Evolutionary conservation across 2,113 vertebrate species (phyloP).

Genomic region (Ageneiosus marmoratus): DNA sequence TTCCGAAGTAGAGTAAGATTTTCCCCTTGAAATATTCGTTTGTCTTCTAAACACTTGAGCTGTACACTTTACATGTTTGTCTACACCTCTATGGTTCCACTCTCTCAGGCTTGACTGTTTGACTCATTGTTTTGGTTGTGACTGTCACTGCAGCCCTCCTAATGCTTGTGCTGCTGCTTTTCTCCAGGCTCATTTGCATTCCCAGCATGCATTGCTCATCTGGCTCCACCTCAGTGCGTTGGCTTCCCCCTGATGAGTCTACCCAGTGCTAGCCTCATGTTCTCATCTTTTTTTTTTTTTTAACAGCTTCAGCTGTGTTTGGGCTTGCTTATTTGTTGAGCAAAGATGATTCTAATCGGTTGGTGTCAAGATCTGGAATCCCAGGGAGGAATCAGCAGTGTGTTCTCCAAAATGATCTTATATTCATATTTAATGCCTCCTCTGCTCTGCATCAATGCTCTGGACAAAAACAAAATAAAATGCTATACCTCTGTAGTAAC

Average conservation of each 20-base stretch:
- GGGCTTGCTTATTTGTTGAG: conserved; percentile 78
- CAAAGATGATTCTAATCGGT: conserved; percentile 81
- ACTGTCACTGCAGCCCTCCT: conserved; percentile 64
- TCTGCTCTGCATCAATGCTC: conserved; percentile 55
- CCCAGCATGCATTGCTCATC: conserved; percentile 74
- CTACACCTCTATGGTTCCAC: neutral
- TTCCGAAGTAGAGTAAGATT: conserved; percentile 90
- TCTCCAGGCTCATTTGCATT: conserved; percentile 71
- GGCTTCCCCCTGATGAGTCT: conserved; percentile 65
- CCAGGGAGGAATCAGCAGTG: conserved; percentile 65
- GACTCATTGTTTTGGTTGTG: conserved; percentile 72
- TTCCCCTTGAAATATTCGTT: neutral
- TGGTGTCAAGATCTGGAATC: conserved; percentile 78
- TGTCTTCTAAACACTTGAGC: neutral
- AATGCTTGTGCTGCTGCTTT: conserved; percentile 52
- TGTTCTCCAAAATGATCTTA: conserved; percentile 35
- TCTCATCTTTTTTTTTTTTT: conserved; percentile 70
- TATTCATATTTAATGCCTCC: conserved; percentile 48
- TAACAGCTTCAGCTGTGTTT: conserved; percentile 71
- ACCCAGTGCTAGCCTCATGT: conserved; percentile 65
- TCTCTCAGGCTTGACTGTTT: conserved; percentile 53
- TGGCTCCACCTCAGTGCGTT: conserved; percentile 65
- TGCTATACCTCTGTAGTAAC: conserved; percentile 58
- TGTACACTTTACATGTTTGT: conserved; percentile 18
- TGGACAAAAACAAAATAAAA: conserved; percentile 59